Evolutionary conservation across 2,113 vertebrate species (phyloP), one percentile per base, ranked within the genome.

Genomic region (Brachypodius melanocephalos): DNA sequence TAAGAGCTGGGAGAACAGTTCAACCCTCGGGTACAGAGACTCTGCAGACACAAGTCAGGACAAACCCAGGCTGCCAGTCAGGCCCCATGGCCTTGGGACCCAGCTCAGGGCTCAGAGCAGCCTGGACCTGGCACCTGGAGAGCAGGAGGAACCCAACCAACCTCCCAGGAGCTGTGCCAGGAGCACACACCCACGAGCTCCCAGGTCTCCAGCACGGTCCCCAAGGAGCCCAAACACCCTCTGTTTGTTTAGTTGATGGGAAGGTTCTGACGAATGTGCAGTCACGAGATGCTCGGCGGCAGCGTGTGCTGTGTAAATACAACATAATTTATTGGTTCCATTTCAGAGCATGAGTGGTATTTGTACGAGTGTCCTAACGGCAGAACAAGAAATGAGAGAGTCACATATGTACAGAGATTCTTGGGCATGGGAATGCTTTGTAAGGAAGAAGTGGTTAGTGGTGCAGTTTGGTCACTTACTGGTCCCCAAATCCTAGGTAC

Each of bases 301-400:
- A 1, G 62, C 31, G 24, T 12, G 25, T 12, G 82, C 75, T 72
- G 26, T 29, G 85, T 72, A 79, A 94, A 93, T 79, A 89, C n/a
- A 68, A 88, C 92, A 96, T 67, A 95, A 95, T 94, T 97, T 97
- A 97, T 97, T 97, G 93, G 48, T 83, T 91, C 90, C 20, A 32
- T 84, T 73, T 26, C 75, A 49, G 85, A 92, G 88, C 74, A 90
- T 17, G 59, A 92, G 96, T 89, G 96, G 95, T 92, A 48, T 85
- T 77, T n/a, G 95, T n/a, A 94, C 1, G 25, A 80, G 92, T 34
- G 88, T 76, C 96, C 84, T 46, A 80, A 40, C 2, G 5, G 74
- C 3, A 83, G 89, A 5, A 73, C 6, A 29, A 86, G 93, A 43
- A 82, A 86, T 2, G 2, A 84, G 1, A 81, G 83, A 89, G 73